Evolutionary conservation across 2,797 vertebrate genomes (phyloP).

Genomic region (Karalla daura): DNA sequence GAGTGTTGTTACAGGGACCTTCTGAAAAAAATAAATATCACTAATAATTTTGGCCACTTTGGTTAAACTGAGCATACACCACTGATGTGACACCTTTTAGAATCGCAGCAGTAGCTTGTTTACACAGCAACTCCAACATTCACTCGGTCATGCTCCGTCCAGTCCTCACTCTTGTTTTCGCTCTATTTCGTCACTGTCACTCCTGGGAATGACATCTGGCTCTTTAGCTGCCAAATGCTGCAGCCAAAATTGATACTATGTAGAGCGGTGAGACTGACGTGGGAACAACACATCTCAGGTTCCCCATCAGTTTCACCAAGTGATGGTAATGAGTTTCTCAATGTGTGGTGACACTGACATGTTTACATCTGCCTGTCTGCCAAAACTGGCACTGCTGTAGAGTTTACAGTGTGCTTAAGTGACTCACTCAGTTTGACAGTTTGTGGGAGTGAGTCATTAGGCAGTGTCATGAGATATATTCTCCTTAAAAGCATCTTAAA

Average conservation of each 20-base stretch:
- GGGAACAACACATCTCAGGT: no score
- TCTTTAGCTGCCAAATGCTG: slow-evolving; percentile 4
- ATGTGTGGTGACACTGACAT: not conserved
- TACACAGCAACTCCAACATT: not conserved
- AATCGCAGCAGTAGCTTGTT: no score
- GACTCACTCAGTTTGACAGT: not conserved
- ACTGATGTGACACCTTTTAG: no score
- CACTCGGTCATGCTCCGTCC: not conserved
- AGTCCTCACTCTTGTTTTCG: not conserved
- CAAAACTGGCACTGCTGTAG: not conserved
- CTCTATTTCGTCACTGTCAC: slow-evolving; percentile 11
- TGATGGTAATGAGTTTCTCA: no score
- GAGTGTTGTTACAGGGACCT: not conserved
- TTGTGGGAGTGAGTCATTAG: not conserved
- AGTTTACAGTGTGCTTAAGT: slow-evolving; percentile 1
- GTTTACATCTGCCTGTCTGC: not conserved
- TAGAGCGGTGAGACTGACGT: no score
- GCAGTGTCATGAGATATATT: not conserved
- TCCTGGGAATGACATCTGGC: not conserved
- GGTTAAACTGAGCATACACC: no score
- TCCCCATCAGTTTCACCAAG: no score
- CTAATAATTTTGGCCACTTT: not conserved
- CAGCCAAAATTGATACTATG: no score
- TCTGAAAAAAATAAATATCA: not conserved
- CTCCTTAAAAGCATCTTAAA: slow-evolving; percentile 2